phyloP scores from a whole-genome alignment of 2,888 invertebrate species.

The Galerucella calmariensis region DNA sequence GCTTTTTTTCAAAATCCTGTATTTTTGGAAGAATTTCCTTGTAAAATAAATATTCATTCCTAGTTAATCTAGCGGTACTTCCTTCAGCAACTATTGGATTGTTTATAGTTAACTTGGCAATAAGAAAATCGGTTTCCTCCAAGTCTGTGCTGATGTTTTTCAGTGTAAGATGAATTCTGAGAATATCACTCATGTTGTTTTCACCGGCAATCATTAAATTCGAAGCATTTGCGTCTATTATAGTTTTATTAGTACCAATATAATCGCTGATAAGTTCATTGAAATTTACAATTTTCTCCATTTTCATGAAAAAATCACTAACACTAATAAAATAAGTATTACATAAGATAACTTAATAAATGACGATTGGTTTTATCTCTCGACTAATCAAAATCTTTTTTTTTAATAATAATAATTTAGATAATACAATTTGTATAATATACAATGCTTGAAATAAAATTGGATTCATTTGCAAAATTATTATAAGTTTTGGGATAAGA shows the following conservation, averaged over 20 bases:
- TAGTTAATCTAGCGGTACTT: conserved; percentile 56
- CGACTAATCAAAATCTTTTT: no score
- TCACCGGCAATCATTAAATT: conserved; percentile 32
- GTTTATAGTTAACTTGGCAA: conserved; percentile 15
- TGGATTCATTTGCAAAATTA: no score
- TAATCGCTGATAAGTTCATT: conserved; percentile 22
- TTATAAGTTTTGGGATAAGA: no score
- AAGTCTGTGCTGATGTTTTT: conserved; percentile 7
- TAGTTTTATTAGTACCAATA: conserved; percentile 23
- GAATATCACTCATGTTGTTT: conserved; percentile 37
- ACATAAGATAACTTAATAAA: neutral
- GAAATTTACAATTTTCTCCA: conserved; percentile 20
- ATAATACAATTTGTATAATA: no score
- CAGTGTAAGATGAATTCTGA: conserved; percentile 28
- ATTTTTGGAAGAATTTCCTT: conserved; percentile 63
- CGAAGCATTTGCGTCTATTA: conserved; percentile 10
- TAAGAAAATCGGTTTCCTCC: conserved; percentile 16
- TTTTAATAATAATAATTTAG: no score
- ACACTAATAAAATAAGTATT: neutral
- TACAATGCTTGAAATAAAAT: no score
- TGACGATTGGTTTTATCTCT: no score
- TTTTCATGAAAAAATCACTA: neutral
- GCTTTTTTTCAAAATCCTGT: conserved; percentile 62
- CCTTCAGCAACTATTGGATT: neutral
- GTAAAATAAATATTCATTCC: conserved; percentile 67